Evolutionary conservation across 2,797 vertebrate species (phyloP), one percentile per base, ranked within the genome.

Genomic region (Nothura maculosa): DNA sequence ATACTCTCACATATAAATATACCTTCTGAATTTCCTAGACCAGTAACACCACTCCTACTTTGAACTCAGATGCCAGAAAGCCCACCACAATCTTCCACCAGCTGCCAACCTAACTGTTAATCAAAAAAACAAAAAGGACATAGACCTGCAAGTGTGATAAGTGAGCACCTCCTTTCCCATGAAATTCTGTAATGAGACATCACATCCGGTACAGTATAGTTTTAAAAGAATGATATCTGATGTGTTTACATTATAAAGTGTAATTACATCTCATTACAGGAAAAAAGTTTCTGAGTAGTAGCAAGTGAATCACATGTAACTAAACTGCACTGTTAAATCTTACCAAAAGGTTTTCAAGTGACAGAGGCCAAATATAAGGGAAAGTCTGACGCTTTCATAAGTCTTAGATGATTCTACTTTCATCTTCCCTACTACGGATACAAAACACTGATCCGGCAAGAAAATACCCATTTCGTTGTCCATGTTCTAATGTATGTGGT

Each of bases 311-410:
- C 38, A 57, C 16, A 58, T 0, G 2, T 57, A 15, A 84, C 21
- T 13, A 68, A 58, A 9, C 50, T 75, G 57, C 72, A 57, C 8
- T 8, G 76, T 63, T 16, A 63, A 81, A 69, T 69, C n/a, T 61
- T 54, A 34, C 52, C 28, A 12, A 54, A 54, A 54, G 50, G 28
- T 66, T 69, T 74, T 62, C 76, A 45, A 14, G 67, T 3, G 2
- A 5, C 14, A 10, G 12, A 77, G 25, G 76, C 1, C 10, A 82
- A 32, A 81, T 1, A 40, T 0, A 2, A 1, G 1, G 34, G 28
- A 54, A 50, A 45, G 19, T 9, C 20, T n/a, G 7, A 32, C 1
- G 2, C 7, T 36, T 85, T 52, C 3, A 0, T 36, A 73, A 62
- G 8, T 24, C 22, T 48, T 22, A 42, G 8, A 30, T 10, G 50